Evolutionary conservation across 2,797 vertebrate genomes (phyloP).

Genomic region (Pangasius macronema): DNA sequence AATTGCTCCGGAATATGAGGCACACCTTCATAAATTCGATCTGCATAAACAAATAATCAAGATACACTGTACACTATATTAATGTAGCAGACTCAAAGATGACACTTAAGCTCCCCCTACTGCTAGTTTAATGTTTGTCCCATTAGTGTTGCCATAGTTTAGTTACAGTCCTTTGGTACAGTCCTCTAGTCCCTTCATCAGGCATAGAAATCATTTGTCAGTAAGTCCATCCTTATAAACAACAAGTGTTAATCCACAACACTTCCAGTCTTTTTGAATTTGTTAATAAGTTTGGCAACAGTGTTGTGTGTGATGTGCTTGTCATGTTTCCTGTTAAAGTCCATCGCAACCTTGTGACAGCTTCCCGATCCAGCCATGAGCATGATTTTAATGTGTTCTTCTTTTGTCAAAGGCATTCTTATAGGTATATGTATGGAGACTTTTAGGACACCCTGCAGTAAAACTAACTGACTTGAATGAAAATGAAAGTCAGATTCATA

Average conservation of each 20-base stretch:
- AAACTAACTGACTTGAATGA: neutral
- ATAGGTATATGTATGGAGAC: too few species aligned
- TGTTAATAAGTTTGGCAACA: too few species aligned
- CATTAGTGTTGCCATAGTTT: neutral
- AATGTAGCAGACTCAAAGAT: neutral
- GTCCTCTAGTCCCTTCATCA: neutral
- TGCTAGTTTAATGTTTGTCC: neutral
- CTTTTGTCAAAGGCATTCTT: too few species aligned
- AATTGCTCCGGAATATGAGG: neutral
- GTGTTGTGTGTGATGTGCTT: too few species aligned
- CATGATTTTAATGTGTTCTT: too few species aligned
- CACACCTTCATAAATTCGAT: neutral
- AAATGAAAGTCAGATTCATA: neutral
- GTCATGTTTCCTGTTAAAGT: neutral
- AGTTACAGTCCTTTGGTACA: neutral
- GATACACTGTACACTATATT: neutral
- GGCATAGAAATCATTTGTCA: neutral
- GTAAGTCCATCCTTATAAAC: neutral
- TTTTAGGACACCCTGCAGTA: neutral
- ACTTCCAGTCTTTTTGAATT: neutral
- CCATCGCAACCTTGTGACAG: too few species aligned
- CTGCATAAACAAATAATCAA: neutral
- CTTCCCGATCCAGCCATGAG: too few species aligned
- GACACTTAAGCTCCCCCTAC: neutral
- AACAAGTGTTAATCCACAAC: too few species aligned